phyloP scores from a whole-genome alignment of 2,888 invertebrate genomes.

The Drosophila testacea region DNA sequence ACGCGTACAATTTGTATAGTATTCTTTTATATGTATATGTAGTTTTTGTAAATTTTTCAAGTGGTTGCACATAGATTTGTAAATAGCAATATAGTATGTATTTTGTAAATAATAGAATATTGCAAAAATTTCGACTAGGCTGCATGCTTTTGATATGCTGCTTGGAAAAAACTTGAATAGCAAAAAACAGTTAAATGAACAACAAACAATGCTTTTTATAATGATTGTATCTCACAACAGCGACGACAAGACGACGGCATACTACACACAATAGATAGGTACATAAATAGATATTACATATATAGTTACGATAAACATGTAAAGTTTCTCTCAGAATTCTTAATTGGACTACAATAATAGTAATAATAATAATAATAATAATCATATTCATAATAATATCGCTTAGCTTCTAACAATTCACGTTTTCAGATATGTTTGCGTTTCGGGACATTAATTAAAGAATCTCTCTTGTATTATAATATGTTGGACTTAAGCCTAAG shows the following conservation, averaged over 20 bases:
- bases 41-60: conserved; percentile 15
- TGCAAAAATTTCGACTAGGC: conserved; percentile 60
- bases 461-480: conserved; percentile 15
- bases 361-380: conserved; percentile 20
- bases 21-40: not conserved
- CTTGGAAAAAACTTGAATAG: conserved; percentile 42
- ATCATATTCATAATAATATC: conserved; percentile 38
- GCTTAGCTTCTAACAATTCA: conserved; percentile 67
- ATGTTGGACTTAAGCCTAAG: conserved; percentile 34
- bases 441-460: conserved; percentile 29
- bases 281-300: conserved; percentile 43
- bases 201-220: conserved; percentile 51
- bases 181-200: conserved; percentile 27
- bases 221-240: conserved; percentile 85
- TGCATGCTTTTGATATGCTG: conserved; percentile 7
- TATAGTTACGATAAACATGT: conserved; percentile 36
- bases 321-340: conserved; percentile 29
- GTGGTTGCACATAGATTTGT: conserved; percentile 35
- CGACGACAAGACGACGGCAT: conserved; percentile 62
- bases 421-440: conserved; percentile 66
- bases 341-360: conserved; percentile 29
- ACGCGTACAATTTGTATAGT: conserved; percentile 43
- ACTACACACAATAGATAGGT: conserved; percentile 63
- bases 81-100: conserved; percentile 28
- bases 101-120: conserved; percentile 39